phyloP scores from a whole-genome alignment of 1,140 invertebrate species.

The Philopotamus ludificatus region DNA sequence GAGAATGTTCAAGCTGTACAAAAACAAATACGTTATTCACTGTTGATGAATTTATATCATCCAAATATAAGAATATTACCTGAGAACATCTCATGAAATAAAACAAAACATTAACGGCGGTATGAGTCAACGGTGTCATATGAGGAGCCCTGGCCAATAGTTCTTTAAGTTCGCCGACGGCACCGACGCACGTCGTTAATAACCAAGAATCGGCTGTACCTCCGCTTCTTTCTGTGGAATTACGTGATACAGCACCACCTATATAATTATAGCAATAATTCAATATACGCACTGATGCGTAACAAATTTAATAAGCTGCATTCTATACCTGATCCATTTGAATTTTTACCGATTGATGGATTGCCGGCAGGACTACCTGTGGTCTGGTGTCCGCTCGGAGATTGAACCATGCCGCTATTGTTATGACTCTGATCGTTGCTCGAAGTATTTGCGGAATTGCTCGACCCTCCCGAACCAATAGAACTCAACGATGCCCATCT shows the following conservation, averaged over 20 bases:
- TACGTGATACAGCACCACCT: slow-evolving; percentile 13
- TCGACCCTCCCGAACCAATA: slow-evolving; percentile 61
- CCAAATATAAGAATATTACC: slow-evolving; percentile 44
- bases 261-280: background rate
- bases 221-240: slow-evolving; percentile 42
- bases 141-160: slow-evolving; percentile 63
- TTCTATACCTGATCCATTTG: slow-evolving; percentile 52
- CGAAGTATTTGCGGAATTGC: slow-evolving; percentile 48
- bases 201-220: slow-evolving; percentile 66
- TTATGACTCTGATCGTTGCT: slow-evolving; percentile 47
- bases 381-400: slow-evolving; percentile 36
- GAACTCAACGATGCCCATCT: slow-evolving; percentile 82
- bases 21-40: slow-evolving; percentile 21
- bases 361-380: slow-evolving; percentile 37
- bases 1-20: slow-evolving; percentile 60
- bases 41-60: slow-evolving; percentile 5
- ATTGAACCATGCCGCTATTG: slow-evolving; percentile 35
- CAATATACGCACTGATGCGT: background rate
- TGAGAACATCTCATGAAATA: slow-evolving; percentile 92
- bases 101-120: slow-evolving; percentile 76
- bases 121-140: slow-evolving; percentile 60
- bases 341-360: slow-evolving; percentile 48
- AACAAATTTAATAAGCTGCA: background rate
- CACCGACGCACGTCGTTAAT: slow-evolving; percentile 85
- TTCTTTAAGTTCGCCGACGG: slow-evolving; percentile 72